Evolutionary conservation across 2,888 invertebrate species (phyloP), one percentile per base, ranked within the genome.

Genomic region (Zaprionus bogoriensis): DNA sequence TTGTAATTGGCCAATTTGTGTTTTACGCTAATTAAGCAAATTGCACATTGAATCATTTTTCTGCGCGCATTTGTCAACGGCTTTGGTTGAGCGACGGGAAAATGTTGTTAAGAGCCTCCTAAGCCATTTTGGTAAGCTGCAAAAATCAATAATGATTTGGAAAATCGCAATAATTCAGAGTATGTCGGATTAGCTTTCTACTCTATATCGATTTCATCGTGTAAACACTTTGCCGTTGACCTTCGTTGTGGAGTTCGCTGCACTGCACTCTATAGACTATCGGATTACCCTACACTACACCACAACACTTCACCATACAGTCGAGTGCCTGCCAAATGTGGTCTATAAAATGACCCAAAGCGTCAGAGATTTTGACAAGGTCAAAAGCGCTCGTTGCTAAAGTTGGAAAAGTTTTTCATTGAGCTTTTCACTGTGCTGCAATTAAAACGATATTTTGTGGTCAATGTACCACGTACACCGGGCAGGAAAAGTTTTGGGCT

Each of bases 71-170:
- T 36, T 36, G 6, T 27, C 27, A 4, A 27, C 27, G 6, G n/a
- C 30, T 36, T 36, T 36, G 17, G 14, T 39, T 39, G 38, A 32
- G 7, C 14, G 39, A 19, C 27, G 6, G 27, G 27, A 48, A 48
- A 55, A 22, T 38, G 38, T 42, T 17, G 32, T 28, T 7, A 14
- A 36, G 32, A 45, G 39, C 68, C 20, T 38, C 20, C 20, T 74
- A 53, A 70, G 77, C 83, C 2, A 67, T 72, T 73, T 63, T 53
- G 48, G 77, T 38, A 7, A 20, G 39, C 50, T 44, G 32, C 36
- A 28, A 48, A 74, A 79, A 78, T 80, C 83, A 82, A 85, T 85
- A 79, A 85, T 77, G 80, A 71, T 67, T 83, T 62, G 57, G n/a
- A n/a, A 55, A 78, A 75, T 78, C 68, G 61, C 54, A 67, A 78